These are phyloP conservation scores for Geopemphigus sp. DNA, from an alignment of 1,140 invertebrate genomes.

Conservation along the genomic window DNA sequence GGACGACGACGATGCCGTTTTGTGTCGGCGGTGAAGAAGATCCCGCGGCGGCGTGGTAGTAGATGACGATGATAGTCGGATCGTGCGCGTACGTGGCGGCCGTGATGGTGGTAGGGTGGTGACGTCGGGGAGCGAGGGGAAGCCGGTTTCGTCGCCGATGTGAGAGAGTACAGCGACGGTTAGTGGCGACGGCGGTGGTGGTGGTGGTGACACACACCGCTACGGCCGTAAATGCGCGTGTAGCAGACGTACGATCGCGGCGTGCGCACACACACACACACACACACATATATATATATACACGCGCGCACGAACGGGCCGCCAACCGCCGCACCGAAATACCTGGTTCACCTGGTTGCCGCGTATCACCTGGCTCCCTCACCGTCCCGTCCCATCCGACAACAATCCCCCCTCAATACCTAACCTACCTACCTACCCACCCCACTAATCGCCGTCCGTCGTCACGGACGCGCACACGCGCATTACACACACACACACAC, in stretches of 20 bases:
- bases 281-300: no score
- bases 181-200: neutral
- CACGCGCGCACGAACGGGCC: no score
- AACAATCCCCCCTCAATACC: no score
- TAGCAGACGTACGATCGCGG: no score
- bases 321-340: neutral
- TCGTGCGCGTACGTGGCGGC: neutral
- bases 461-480: no score
- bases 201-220: slow-evolving; percentile 12
- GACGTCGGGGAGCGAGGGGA: neutral
- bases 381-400: no score
- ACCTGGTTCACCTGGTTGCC: slow-evolving; percentile 44
- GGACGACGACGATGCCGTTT: neutral
- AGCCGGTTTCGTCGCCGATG: slow-evolving; percentile 39
- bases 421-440: no score
- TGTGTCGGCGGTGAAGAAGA: slow-evolving; percentile 20
- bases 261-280: no score
- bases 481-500: neutral
- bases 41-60: neutral
- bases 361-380: slow-evolving; percentile 44
- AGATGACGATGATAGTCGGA: neutral
- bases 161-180: neutral
- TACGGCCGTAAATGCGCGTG: no score
- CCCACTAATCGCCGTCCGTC: no score
- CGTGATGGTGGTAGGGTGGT: neutral